Evolutionary conservation across 2,113 vertebrate species (phyloP), one percentile per base, ranked within the genome.

Genomic region (Gambusia affinis): DNA sequence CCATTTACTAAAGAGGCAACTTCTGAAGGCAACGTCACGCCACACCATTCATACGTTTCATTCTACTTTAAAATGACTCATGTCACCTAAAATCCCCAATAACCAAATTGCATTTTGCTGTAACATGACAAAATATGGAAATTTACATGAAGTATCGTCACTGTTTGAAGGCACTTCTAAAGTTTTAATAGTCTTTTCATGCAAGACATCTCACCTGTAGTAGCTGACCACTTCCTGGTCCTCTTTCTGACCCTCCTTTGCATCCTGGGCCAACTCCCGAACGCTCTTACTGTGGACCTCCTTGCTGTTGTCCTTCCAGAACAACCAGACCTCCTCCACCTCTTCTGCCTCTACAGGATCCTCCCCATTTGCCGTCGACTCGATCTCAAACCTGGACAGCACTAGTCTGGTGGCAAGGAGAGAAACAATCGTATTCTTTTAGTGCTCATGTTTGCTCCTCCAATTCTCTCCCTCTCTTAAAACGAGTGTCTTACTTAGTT

Each of bases 281-380:
- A 99, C 89, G 37, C 98, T 99, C 93, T 99, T 99, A 88, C 97
- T 98, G 30, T 95, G 95, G 44, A 96, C 89, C 69, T 98, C 97
- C 85, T 98, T 98, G 84, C 66, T 90, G 69, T 95, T 96, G 93
- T 98, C 97, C 81, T 96, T 97, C 98, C 98, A 99, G 79, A 99
- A 99, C 22, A 99, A 68, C 98, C 98, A 99, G 62, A 99, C 98
- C 72, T 99, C 98, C 57, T 99, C 97, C 80, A 98, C 98, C 1
- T 99, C 98, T 82, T 97, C 97, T 0, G 96, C 91, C 70, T 99
- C 97, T 75, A 97, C 28, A 0, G 96, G 92, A 12, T 87, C 96
- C 65, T 99, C 98, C 57, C 95, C 97, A 1, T 94, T 93, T 0
- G 92, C 79, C 2, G 92, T 73, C 0, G 94, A 89, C 84, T 99